Percentiles rank a stretch among this genome's conserved stretches.
phyloP scores from a whole-genome alignment of 2,113 vertebrate genomes.

The Mesoclemmys tuberculata region DNA sequence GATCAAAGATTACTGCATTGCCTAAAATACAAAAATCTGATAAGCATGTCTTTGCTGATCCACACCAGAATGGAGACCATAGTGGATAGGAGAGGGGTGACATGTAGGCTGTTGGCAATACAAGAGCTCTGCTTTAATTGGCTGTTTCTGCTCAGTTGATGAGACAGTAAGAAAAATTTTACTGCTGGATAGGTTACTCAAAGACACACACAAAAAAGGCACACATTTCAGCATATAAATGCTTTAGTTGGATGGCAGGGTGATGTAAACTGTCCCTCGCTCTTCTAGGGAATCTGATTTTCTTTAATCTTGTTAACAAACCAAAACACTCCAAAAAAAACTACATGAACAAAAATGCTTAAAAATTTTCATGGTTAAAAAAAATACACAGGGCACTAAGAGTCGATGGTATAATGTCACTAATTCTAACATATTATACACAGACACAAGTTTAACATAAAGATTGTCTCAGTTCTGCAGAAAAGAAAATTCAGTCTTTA shows the following conservation, averaged over 20 bases:
- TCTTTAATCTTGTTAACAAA: neutral
- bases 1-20: slow-evolving; percentile 67
- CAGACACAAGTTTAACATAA: neutral
- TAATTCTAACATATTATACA: slow-evolving; percentile 12
- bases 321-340: neutral
- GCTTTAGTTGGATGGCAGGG: neutral
- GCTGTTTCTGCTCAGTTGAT: neutral
- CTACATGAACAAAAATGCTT: neutral
- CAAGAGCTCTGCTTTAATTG: slow-evolving; percentile 25
- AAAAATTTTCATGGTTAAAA: neutral
- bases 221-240: neutral
- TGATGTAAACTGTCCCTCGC: neutral
- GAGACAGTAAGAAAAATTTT: neutral
- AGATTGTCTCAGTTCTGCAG: neutral
- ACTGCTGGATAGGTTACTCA: slow-evolving; percentile 19
- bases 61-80: slow-evolving; percentile 36
- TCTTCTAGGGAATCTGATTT: accelerated
- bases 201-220: neutral
- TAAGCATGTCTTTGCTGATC: slow-evolving; percentile 46
- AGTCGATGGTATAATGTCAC: slow-evolving; percentile 48
- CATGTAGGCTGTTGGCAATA: neutral
- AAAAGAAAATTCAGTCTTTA: neutral
- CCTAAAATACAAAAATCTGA: slow-evolving; percentile 46
- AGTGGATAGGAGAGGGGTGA: slow-evolving; percentile 64
- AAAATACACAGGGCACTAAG: neutral